A percentile compares a stretch with the other conserved stretches of the same genome.
phyloP scores from a whole-genome alignment of 2,888 invertebrate genomes.

The Mythimna impura region DNA sequence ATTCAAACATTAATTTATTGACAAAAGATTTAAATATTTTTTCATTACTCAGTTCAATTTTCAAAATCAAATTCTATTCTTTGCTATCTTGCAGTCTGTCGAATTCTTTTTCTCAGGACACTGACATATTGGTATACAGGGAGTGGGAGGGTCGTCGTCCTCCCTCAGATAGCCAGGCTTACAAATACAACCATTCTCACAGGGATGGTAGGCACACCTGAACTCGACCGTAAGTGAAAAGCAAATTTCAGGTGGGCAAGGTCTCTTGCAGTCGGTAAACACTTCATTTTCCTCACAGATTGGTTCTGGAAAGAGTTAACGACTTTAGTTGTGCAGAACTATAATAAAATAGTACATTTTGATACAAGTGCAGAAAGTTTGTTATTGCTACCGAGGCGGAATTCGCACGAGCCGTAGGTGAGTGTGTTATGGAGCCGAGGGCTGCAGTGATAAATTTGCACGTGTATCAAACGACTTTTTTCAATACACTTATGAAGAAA shows the following conservation, averaged over 20 bases:
- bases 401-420: no score
- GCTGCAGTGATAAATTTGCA: no score
- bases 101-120: constrained; percentile 46
- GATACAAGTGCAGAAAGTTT: no score
- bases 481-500: no score
- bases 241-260: constrained; percentile 68
- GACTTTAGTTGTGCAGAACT: neutral
- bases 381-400: no score
- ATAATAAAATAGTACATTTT: no score
- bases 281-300: constrained; percentile 61
- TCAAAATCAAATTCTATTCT: neutral
- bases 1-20: no score
- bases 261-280: constrained; percentile 52
- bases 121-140: constrained; percentile 50
- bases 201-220: constrained; percentile 51
- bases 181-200: constrained; percentile 47
- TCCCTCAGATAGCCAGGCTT: constrained; percentile 41
- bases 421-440: no score
- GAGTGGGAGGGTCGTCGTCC: constrained; percentile 17
- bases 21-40: no score
- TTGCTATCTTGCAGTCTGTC: constrained; percentile 26
- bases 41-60: no score
- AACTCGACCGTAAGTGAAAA: constrained; percentile 55
- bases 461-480: no score
- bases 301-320: constrained; percentile 13